phyloP scores from a whole-genome alignment of 1,140 invertebrate genomes.

The Epicauta chinensis region DNA sequence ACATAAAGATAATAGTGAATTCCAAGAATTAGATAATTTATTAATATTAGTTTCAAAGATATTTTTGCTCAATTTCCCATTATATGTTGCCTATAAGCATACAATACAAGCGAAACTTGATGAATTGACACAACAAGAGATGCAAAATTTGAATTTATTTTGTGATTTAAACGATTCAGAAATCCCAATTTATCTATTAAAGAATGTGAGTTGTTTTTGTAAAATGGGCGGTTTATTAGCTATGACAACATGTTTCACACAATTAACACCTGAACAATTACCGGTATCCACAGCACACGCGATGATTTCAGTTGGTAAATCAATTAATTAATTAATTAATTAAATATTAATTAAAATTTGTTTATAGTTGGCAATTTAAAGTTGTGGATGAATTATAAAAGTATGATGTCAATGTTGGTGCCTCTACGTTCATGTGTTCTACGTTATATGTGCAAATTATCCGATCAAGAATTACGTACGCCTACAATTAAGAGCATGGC shows the following conservation, averaged over 20 bases:
- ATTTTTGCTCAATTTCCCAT: constrained; percentile 81
- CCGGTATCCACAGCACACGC: constrained; percentile 84
- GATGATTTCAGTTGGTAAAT: constrained; percentile 67
- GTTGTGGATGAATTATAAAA: constrained; percentile 88
- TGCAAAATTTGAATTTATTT: constrained; percentile 68
- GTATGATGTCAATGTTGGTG: constrained; percentile 80
- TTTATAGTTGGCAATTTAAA: constrained; percentile 77
- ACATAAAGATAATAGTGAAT: constrained; percentile 33
- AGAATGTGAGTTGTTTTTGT: constrained; percentile 88
- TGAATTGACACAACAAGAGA: constrained; percentile 71
- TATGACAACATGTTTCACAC: constrained; percentile 77
- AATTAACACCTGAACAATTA: constrained; percentile 63
- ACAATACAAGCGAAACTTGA: constrained; percentile 65
- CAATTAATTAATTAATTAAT: neutral
- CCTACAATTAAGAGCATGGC: constrained; percentile 87
- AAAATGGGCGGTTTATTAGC: constrained; percentile 81
- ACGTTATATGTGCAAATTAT: constrained; percentile 87
- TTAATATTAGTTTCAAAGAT: constrained; percentile 74
- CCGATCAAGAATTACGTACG: constrained; percentile 82
- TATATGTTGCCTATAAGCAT: constrained; percentile 90
- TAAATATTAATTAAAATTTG: neutral
- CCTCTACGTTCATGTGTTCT: constrained; percentile 78
- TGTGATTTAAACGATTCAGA: constrained; percentile 91
- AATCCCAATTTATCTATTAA: constrained; percentile 79
- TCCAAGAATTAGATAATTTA: constrained; percentile 71